phyloP scores from a whole-genome alignment of 2,797 vertebrate genomes.

The Otolemur crassicaudatus region DNA sequence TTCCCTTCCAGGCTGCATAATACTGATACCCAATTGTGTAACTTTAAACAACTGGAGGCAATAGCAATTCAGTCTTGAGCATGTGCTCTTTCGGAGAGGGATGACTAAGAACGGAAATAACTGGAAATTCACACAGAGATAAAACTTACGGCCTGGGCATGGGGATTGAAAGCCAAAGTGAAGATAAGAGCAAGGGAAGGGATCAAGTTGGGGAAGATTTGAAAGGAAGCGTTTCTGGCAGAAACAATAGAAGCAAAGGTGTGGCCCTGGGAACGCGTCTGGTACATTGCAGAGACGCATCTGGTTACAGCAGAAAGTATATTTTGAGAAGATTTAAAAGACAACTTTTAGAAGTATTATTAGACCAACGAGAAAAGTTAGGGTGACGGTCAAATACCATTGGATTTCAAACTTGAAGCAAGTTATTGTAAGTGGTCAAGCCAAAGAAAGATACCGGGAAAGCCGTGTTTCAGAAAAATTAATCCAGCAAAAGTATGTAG shows the following conservation, averaged over 20 bases:
- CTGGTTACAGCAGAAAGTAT: not conserved
- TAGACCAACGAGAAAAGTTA: not conserved
- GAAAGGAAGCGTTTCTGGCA: not conserved
- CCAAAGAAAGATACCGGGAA: not conserved
- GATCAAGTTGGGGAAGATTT: not conserved
- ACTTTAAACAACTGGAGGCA: not conserved
- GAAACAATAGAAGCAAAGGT: not conserved
- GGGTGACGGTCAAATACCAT: not conserved
- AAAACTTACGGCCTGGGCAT: not conserved
- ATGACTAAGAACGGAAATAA: not conserved
- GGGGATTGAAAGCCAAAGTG: not conserved
- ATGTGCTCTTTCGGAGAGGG: not conserved
- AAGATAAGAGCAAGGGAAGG: not conserved
- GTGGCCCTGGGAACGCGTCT: not conserved
- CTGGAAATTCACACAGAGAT: not conserved
- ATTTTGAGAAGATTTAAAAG: conserved; percentile 3
- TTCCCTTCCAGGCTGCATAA: not conserved
- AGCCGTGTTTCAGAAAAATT: not conserved
- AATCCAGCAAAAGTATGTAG: not conserved
- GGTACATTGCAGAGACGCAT: not conserved
- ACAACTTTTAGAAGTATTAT: not conserved
- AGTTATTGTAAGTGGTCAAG: not conserved
- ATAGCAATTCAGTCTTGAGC: not conserved
- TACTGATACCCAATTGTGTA: not conserved
- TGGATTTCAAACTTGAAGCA: not conserved